phyloP scores from a whole-genome alignment of 30 jellyfish, hydroid and myxozoan species.

The Chrysaora quinquecirrha region DNA sequence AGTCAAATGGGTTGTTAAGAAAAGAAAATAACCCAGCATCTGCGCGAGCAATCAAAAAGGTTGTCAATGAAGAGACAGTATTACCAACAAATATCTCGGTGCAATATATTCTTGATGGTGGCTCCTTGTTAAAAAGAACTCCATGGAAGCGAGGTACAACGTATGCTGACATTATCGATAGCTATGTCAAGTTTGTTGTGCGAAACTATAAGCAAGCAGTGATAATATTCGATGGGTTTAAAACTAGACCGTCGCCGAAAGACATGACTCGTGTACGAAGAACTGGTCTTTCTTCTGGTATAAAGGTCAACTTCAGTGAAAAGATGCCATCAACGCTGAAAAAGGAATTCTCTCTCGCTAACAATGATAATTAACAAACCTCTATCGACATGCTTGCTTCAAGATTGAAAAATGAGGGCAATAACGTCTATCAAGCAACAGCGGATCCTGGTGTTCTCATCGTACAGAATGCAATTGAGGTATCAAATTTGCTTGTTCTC shows the following conservation, averaged over 20 bases:
- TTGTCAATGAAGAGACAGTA: background rate
- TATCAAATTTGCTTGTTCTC: too few species aligned
- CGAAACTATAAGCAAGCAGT: background rate
- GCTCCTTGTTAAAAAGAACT: background rate
- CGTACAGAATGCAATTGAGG: too few species aligned
- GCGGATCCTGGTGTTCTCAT: too few species aligned
- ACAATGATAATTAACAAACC: background rate
- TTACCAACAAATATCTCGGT: background rate
- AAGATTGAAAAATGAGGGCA: too few species aligned
- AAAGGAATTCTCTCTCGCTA: background rate
- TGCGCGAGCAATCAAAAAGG: background rate
- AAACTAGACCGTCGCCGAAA: background rate
- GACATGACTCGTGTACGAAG: background rate
- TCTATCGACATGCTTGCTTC: too few species aligned
- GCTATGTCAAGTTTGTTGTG: background rate
- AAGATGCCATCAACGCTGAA: background rate
- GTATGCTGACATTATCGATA: background rate
- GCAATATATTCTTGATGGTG: background rate
- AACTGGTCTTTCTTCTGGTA: background rate
- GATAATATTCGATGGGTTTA: too few species aligned
- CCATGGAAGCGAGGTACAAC: background rate
- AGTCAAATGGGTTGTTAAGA: slow-evolving; percentile 3
- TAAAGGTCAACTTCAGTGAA: background rate
- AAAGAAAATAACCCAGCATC: slow-evolving; percentile 6
- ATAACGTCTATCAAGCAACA: too few species aligned